These are phyloP conservation scores for Paramuricea clavata DNA, from an alignment of 92 coral and sea anemone genomes.

Conservation along the genomic window DNA sequence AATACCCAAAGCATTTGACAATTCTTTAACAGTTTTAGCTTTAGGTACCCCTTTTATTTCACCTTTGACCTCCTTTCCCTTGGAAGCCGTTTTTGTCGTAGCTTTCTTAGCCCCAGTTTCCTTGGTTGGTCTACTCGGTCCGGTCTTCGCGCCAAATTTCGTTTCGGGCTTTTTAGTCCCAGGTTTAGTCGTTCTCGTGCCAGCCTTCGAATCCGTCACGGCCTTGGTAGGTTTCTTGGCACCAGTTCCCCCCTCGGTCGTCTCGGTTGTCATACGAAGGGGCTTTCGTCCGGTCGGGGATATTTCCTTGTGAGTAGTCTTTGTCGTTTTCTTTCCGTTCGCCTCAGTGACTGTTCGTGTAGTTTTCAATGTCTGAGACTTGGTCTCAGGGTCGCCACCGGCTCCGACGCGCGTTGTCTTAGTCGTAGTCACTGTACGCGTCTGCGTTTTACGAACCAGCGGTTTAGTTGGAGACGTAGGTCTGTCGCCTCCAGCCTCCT, in stretches of 20 bases:
- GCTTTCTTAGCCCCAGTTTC: conserved; percentile 31
- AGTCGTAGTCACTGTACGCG: conserved; percentile 56
- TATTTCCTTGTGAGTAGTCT: conserved; percentile 72
- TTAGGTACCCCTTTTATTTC: conserved; percentile 5
- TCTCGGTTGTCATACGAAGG: conserved; percentile 42
- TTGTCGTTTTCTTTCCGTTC: conserved; percentile 60
- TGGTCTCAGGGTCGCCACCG: conserved; percentile 50
- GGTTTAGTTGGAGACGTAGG: conserved; percentile 62
- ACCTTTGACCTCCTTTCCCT: conserved; percentile 14
- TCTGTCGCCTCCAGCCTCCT: conserved; percentile 13
- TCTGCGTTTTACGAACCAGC: conserved; percentile 50
- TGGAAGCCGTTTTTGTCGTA: conserved; percentile 15
- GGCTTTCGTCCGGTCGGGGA: conserved; percentile 58
- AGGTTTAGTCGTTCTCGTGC: background rate
- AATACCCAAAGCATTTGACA: conserved; percentile 44
- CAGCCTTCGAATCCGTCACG: conserved; percentile 7
- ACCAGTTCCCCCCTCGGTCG: conserved; percentile 14
- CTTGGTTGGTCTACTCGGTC: background rate
- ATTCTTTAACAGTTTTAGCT: conserved; percentile 40
- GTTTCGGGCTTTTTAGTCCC: conserved; percentile 27
- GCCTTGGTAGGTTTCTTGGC: conserved; percentile 3
- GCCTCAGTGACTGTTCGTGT: conserved; percentile 56
- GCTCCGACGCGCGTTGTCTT: conserved; percentile 48
- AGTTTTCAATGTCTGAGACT: conserved; percentile 65
- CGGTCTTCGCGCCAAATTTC: conserved; percentile 13